Evolutionary conservation across 2,888 invertebrate species (phyloP), one percentile per base, ranked within the genome.

Genomic region (Mechanitis messenoides): DNA sequence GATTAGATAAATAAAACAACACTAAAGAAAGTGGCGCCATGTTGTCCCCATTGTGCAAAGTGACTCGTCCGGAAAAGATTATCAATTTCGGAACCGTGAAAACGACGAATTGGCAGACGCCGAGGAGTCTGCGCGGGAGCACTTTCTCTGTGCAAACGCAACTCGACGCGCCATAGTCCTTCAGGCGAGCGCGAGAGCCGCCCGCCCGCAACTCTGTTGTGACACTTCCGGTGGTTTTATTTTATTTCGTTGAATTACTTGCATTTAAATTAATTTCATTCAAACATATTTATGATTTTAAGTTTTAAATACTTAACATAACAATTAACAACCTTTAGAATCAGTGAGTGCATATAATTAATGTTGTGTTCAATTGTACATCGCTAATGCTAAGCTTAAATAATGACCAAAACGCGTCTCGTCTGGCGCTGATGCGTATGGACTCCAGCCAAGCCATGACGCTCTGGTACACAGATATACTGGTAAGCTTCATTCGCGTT

Each of bases 381-480:
- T 71, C 73, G 70, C 74, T 74, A 78, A 78, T 81, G 76, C 75
- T 74, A 77, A 70, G 75, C 76, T 77, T 78, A 80, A 83, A 86
- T 84, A 83, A 85, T 85, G 85, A 81, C 80, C 85, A 81, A 73
- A 80, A 75, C 73, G 76, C 74, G 75, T 73, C 74, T 77, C 77
- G 74, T 71, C 69, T 82, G 76, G 75, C 75, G 76, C 74, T 87
- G 87, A 87, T 85, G 84, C 76, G 73, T 70, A 77, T 88, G 90
- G 88, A 87, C 76, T 71, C 70, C 75, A 68, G 89, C 89, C 90
- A 89, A 89, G 71, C 77, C 76, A 90, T 90, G 90, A 90, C 90
- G 79, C 85, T 90, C 71, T 90, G 90, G 90, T 90, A 90, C 80
- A 88, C 88, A 69, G 85, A 90, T 76, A 79, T 89, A 83, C 76